Percentiles rank a stretch among this genome's conserved stretches.
phyloP scores from a whole-genome alignment of 2,888 invertebrate genomes.

The Cryptops parisi region DNA sequence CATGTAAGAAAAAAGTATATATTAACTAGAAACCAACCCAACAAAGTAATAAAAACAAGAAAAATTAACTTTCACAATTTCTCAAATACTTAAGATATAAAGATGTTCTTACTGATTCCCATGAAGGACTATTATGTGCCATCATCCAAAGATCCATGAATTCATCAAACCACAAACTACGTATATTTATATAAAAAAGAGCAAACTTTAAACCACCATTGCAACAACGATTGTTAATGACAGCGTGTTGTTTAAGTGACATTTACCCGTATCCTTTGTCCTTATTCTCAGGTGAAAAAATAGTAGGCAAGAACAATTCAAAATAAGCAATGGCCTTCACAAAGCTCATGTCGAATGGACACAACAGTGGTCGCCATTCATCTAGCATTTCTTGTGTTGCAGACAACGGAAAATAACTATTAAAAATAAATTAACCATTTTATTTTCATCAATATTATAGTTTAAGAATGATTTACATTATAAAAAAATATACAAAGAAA shows the following conservation, averaged over 20 bases:
- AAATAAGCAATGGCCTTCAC: conserved; percentile 42
- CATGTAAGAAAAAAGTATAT: too few relatives aligned
- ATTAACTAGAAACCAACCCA: too few relatives aligned
- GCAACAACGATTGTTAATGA: neutral
- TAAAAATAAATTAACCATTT: conserved; percentile 9
- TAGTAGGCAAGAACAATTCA: conserved; percentile 60
- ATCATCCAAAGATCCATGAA: conserved; percentile 61
- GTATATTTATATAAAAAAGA: conserved; percentile 5
- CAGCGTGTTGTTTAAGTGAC: too few relatives aligned
- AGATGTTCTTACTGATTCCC: conserved; percentile 36
- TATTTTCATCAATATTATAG: too few relatives aligned
- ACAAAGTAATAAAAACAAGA: too few relatives aligned
- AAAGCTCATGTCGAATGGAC: conserved; percentile 48
- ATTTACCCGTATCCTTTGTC: conserved; percentile 42
- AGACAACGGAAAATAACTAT: conserved; percentile 52
- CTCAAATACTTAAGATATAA: neutral
- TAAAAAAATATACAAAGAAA: conserved; percentile 6
- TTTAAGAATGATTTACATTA: too few relatives aligned
- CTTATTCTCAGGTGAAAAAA: conserved; percentile 46
- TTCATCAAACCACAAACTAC: conserved; percentile 61
- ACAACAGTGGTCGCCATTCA: conserved; percentile 61
- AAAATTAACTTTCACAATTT: conserved; percentile 4
- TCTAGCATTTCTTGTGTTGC: conserved; percentile 76
- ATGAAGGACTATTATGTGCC: conserved; percentile 54
- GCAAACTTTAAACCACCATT: neutral